Base-by-base conservation (phyloP, 2,888 invertebrate species). In the Cylloceria caligata region DNA sequence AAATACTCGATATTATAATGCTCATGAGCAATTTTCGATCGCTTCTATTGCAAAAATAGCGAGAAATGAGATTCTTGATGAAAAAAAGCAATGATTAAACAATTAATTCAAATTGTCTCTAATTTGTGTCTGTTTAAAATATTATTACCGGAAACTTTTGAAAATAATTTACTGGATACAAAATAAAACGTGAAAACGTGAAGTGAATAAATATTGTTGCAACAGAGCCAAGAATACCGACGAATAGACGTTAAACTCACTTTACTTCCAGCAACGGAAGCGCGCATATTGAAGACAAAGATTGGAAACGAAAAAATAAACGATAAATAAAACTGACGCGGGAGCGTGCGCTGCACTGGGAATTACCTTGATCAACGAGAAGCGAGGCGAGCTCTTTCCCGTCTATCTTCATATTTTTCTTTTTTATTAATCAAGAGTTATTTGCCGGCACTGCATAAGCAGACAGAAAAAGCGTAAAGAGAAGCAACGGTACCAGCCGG, bases 371-470 rank as follows among this genome's bases (percentile, higher is more conserved):
- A 81, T 81, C 78, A 77, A 78, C 55, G 55, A 19, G 62, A 52
- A 62, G 11, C 69, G 49, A 65, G 64, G 30, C 60, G 34, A 80
- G 24, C 42, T 65, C 21, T 52, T 57, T 47, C 65, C 36, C 39
- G 16, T 34, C 16, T 34, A 11, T 9, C 27, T 76, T 45, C 30
- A 16, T 67, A 34, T 81, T 74, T 78, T 68, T 74, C 16, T 62
- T 65, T 73, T 77, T 72, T 68, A 71, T 78, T 77, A 81, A 81
- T 81, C 78, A 81, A 78, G 78, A 81, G 77, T 78, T 81, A 81
- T 78, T 78, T 64, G 67, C 78, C 62, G 57, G 52, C 57, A 49
- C 55, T 81, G 76, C 67, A 78, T 72, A 72, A 80, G 73, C 71
- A 64, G 77, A 73, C 62, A 67, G 27, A 72, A 73, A 68, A 68